Base-by-base conservation (phyloP, 2,888 invertebrate species). In the Hirtodrosophila duncani region DNA sequence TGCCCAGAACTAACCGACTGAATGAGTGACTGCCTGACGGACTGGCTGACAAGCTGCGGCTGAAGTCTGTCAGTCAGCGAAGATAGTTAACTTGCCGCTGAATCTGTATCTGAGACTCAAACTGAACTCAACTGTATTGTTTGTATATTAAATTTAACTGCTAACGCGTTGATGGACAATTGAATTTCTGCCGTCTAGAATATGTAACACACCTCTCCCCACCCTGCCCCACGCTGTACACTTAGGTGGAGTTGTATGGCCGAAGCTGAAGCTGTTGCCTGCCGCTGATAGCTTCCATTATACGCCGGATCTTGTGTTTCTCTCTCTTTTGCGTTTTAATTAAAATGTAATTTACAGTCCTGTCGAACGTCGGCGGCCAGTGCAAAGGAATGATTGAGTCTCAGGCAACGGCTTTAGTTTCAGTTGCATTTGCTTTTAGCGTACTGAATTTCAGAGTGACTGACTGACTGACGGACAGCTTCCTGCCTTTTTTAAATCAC, bases 331-430 rank as follows among this genome's bases (percentile, higher is more conserved):
- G 52, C 61, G 60, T 55, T 72, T 77, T 75, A 75, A 75, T 79
- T 70, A 69, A 77, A 77, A 77, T 77, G 77, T 72, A 77, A 72
- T 77, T 77, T 67, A 66, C 62, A 50, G 61, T 29, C 71, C 51
- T 49, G 51, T 53, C 50, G 56, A 58, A 53, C 23, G 50, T 18
- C 9, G 39, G 9, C 21, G 34, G 34, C n/a, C n/a, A n/a, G n/a
- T n/a, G n/a, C n/a, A n/a, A n/a, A n/a, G n/a, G n/a, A n/a, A n/a
- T n/a, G n/a, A n/a, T n/a, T n/a, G 24, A 26, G 20, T 18, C 11
- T 42, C 24, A 34, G 53, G 36, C 36, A 24, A 49, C 30, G 43
- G 72, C 52, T 26, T 30, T 13, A 21, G 34, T 39, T 17, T 11
- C 37, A 26, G 13, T 13, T 56, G 56, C 56, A 39, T 7, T 56